Percentiles rank a stretch among this genome's conserved stretches.
Evolutionary conservation across 2,113 vertebrate genomes (phyloP).

Genomic region (Percina caprodes): DNA sequence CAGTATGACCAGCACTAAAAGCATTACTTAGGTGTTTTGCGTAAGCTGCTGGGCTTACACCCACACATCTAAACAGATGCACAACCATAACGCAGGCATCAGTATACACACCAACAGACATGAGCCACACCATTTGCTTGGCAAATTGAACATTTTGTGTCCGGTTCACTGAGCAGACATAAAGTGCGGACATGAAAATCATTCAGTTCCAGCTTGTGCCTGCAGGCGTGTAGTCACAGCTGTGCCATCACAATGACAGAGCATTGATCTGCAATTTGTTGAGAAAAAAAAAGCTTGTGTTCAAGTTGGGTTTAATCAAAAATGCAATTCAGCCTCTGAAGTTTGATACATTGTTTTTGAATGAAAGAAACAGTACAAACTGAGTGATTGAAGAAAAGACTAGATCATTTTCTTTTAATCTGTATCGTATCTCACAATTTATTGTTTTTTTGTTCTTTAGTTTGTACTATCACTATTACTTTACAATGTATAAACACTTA

Average conservation of each 20-base stretch:
- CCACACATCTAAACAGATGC: slow-evolving; percentile 14
- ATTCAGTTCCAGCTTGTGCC: slow-evolving; percentile 56
- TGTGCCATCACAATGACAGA: slow-evolving; percentile 44
- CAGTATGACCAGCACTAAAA: slow-evolving; percentile 14
- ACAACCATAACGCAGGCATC: not conserved
- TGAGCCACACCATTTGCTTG: slow-evolving; percentile 60
- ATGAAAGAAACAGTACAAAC: not conserved
- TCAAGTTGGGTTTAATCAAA: slow-evolving; percentile 13
- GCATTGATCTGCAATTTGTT: slow-evolving; percentile 56
- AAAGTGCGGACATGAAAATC: slow-evolving; percentile 60
- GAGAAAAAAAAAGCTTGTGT: not conserved
- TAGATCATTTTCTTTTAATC: not conserved
- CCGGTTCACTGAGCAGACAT: slow-evolving; percentile 51
- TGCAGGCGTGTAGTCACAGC: slow-evolving; percentile 37
- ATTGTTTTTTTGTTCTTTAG: not conserved
- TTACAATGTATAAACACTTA: not conserved
- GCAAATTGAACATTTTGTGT: slow-evolving; percentile 60
- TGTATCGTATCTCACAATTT: not conserved
- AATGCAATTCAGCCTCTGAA: not conserved
- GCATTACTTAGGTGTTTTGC: slow-evolving; percentile 13
- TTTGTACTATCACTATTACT: not conserved
- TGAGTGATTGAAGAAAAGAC: not conserved
- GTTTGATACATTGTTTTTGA: not conserved
- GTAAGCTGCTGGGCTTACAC: not conserved
- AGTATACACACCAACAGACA: slow-evolving; percentile 21